Base-by-base conservation (phyloP, 2,113 vertebrate genomes). In the Shinisaurus crocodilurus region DNA sequence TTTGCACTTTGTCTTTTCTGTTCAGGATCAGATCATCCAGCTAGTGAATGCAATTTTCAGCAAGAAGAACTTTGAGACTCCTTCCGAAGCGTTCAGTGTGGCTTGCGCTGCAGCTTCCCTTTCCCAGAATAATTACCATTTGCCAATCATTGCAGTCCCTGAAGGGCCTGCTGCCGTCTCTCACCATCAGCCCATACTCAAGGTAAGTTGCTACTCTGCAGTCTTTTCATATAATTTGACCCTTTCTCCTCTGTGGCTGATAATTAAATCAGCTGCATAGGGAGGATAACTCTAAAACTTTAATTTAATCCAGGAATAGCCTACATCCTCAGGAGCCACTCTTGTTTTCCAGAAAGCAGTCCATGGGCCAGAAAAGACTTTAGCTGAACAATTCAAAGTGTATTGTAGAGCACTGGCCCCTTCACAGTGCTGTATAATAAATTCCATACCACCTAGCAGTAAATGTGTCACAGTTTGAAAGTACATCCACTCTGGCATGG, bases 1-100 rank as follows among this genome's bases (percentile, higher is more conserved):
- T 83, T 91, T 25, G 10, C 5, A 85, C 75, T 23, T 83, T 89
- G 15, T 86, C 92, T 89, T 83, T 57, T 89, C 16, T 85, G 92
- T 90, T 85, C 96, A 99, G 99, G 99, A 99, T 90, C 99, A 99
- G 94, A 98, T 99, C 76, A 98, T 99, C 95, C 99, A 99, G 97
- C 90, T 99, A 91, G 98, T 99, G 90, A 99, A 99, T 92, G 98
- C 98, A 0, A 97, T 99, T 95, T 99, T 99, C 95, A 99, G 99
- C 96, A 99, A 99, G 97, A 99, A 99, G 79, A 99, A 98, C 89
- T 99, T 99, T 92, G 98, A 99, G 70, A 98, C 98, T 0, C 96
- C 99, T 79, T 96, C 98, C 0, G 99, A 99, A 95, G 99, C 98
- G 20, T 99, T 99, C 96, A 99, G 98, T 0, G 96, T 99, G 60